Conservation (phyloP, 1,140 invertebrate species). For the Sitodiplosis mosellana region DNA sequence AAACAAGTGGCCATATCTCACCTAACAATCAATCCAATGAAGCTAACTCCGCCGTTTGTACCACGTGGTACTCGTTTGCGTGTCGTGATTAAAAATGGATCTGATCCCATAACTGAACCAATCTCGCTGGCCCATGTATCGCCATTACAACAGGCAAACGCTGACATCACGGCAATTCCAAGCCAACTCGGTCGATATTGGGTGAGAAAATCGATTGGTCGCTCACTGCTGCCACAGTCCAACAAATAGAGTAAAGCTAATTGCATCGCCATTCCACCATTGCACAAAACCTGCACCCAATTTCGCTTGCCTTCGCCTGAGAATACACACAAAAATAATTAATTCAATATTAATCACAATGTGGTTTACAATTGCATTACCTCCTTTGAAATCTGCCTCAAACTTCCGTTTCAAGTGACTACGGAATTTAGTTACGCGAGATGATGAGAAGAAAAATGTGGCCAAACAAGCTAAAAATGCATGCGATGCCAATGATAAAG, state of each 20-base stretch:
- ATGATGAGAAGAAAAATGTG: conserved; percentile 64
- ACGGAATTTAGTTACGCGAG: conserved; percentile 65
- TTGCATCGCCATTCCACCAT: conserved; percentile 67
- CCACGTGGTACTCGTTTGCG: conserved; percentile 59
- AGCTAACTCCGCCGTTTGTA: conserved; percentile 66
- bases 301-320: conserved; percentile 51
- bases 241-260: conserved; percentile 62
- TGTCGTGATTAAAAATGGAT: conserved; percentile 61
- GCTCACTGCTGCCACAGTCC: conserved; percentile 59
- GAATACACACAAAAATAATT: neutral
- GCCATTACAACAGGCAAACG: conserved; percentile 66
- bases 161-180: conserved; percentile 51
- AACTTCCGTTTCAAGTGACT: conserved; percentile 47
- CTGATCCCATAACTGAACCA: conserved; percentile 51
- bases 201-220: conserved; percentile 56
- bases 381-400: conserved; percentile 67
- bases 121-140: conserved; percentile 87
- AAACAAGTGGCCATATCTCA: neutral
- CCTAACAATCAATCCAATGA: conserved; percentile 41
- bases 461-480: conserved; percentile 54
- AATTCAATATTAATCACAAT: conserved; percentile 1
- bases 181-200: conserved; percentile 69
- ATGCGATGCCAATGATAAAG: conserved; percentile 61
- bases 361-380: conserved; percentile 21
- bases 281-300: conserved; percentile 83